Base-by-base conservation (phyloP, 2,113 vertebrate species). In the Grus americana region DNA sequence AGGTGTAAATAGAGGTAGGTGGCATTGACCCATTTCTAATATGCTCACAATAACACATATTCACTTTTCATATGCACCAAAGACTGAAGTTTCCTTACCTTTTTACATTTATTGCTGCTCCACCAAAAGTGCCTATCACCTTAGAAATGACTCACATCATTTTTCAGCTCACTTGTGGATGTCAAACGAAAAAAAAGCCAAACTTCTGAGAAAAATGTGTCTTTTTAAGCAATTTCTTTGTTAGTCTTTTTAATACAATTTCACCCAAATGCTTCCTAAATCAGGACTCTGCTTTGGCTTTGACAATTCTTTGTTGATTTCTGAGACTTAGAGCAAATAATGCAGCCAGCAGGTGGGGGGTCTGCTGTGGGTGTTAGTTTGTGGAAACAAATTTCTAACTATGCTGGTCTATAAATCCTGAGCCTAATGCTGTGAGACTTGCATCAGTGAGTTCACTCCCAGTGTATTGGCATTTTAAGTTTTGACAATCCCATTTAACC, bases 401-500 rank as follows among this genome's bases (percentile, higher is more conserved):
- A n/a, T 83, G 67, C n/a, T 86, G 42, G 16, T 66, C 67, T 76
- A 22, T 83, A 96, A 88, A 96, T 90, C 46, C 82, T 29, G 22
- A 92, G n/a, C 20, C 20, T 71, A 72, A 66, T 12, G 11, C 70
- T 7, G 0, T 3, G 29, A 88, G 71, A 62, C 59, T 66, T 84
- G 22, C 67, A 86, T 62, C 42, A 62, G n/a, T 15, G 38, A 65
- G 40, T 67, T 90, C 50, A 27, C n/a, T 47, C 42, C 32, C 73
- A 59, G 63, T 0, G 0, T 79, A 82, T 18, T 62, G 62, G 54
- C 81, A 36, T 88, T 88, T 94, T 46, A 94, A 90, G 46, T 79
- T 95, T 82, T 92, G 90, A 86, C 75, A 85, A 44, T 78, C n/a
- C 72, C 76, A 50, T 92, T 94, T 93, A 96, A 80, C 47, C 42